Evolutionary conservation across 2,888 invertebrate species (phyloP).

Genomic region (Tinea trinotella): DNA sequence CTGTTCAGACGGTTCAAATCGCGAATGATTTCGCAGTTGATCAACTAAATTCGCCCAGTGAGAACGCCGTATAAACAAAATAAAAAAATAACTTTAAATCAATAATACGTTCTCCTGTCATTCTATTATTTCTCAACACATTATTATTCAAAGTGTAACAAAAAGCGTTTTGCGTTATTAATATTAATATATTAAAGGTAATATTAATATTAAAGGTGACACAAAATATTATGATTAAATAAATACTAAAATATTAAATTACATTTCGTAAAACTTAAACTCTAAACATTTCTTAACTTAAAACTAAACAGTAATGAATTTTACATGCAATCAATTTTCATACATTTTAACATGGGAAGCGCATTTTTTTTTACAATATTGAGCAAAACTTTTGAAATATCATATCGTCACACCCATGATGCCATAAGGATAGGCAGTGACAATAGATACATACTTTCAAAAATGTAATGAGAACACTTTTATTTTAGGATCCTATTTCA

Average conservation of each 20-base stretch:
- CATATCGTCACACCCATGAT: too few relatives aligned
- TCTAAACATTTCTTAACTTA: background rate
- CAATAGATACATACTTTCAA: too few relatives aligned
- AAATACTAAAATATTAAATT: background rate
- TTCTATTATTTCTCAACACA: too few relatives aligned
- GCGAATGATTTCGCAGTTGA: too few relatives aligned
- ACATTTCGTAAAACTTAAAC: background rate
- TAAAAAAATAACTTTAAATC: too few relatives aligned
- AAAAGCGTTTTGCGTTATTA: slow-evolving; percentile 5
- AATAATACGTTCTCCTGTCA: too few relatives aligned
- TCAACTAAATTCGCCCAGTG: too few relatives aligned
- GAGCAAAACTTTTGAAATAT: background rate
- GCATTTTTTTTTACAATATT: background rate
- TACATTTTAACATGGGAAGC: background rate
- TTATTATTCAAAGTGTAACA: background rate
- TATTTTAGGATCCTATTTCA: too few relatives aligned
- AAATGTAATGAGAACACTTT: background rate
- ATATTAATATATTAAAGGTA: background rate
- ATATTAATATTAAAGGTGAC: slow-evolving; percentile 1
- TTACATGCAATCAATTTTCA: background rate
- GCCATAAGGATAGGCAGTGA: too few relatives aligned
- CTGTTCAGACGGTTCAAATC: too few relatives aligned
- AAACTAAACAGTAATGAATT: background rate
- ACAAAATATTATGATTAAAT: background rate
- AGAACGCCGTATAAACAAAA: too few relatives aligned